These are phyloP conservation scores for Andrena minutula DNA, from an alignment of 2,888 invertebrate species.

Conservation along the genomic window DNA sequence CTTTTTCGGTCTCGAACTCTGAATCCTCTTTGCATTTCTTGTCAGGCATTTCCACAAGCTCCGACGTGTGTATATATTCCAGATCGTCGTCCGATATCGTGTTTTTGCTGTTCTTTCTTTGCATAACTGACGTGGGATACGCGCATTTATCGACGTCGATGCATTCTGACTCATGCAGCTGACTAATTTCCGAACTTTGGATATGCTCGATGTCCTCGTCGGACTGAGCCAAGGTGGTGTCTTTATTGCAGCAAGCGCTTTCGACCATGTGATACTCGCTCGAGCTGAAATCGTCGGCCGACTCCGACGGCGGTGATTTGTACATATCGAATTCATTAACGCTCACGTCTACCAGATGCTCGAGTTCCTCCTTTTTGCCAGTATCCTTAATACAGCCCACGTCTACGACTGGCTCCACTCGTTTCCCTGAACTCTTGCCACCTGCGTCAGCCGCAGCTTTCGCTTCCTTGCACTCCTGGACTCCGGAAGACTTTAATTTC, in stretches of 20 bases:
- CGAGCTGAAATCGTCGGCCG: constrained; percentile 73
- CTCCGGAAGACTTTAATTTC: constrained; percentile 34
- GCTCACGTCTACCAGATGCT: neutral
- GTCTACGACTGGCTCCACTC: constrained; percentile 32
- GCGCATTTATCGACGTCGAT: constrained; percentile 33
- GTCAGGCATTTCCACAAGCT: constrained; percentile 71
- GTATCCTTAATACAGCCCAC: constrained; percentile 17
- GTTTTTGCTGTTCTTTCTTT: constrained; percentile 73
- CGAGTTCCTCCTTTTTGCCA: constrained; percentile 21
- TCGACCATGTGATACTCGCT: constrained; percentile 80
- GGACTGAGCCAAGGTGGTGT: constrained; percentile 71
- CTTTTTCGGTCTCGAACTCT: constrained; percentile 19
- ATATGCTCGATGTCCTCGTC: constrained; percentile 82
- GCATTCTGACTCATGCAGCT: constrained; percentile 54
- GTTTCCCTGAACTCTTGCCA: constrained; percentile 19
- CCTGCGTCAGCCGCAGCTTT: constrained; percentile 20
- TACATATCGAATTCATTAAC: constrained; percentile 9
- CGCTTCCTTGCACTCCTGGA: constrained; percentile 18
- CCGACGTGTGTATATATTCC: constrained; percentile 79
- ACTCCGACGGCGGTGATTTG: constrained; percentile 52
- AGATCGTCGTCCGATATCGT: constrained; percentile 81
- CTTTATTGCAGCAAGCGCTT: constrained; percentile 54
- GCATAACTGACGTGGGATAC: constrained; percentile 48
- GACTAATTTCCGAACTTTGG: constrained; percentile 71
- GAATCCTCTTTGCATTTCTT: constrained; percentile 17